These are phyloP conservation scores for Drosophila sordidula DNA, from an alignment of 2,888 invertebrate genomes.

Conservation along the genomic window DNA sequence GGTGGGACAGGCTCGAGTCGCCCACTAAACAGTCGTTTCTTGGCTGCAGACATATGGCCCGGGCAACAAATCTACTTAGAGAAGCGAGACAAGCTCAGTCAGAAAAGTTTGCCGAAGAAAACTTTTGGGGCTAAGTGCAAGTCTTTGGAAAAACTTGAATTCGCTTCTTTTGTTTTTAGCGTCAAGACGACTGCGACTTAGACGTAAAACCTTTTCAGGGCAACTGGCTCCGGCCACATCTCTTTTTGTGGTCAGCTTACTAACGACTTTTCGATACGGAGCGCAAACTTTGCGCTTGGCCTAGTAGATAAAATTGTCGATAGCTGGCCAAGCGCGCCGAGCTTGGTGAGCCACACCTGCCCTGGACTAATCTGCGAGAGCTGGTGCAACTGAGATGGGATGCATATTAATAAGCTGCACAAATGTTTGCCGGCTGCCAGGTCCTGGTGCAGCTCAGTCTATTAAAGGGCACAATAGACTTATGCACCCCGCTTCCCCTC, in stretches of 20 bases:
- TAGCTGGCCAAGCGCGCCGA: slow-evolving; percentile 28
- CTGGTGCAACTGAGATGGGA: slow-evolving; percentile 32
- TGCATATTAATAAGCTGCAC: slow-evolving; percentile 76
- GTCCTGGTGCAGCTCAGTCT: slow-evolving; percentile 61
- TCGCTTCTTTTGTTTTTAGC: slow-evolving; percentile 19
- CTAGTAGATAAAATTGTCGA: slow-evolving; percentile 70
- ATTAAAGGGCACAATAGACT: slow-evolving; percentile 70
- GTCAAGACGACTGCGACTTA: slow-evolving; percentile 45
- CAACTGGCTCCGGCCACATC: slow-evolving; percentile 38
- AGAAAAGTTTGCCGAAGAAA: slow-evolving; percentile 57
- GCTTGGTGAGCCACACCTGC: slow-evolving; percentile 26
- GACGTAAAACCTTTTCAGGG: slow-evolving; percentile 40
- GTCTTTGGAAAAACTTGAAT: slow-evolving; percentile 63
- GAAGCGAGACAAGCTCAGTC: slow-evolving; percentile 47
- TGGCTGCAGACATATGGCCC: slow-evolving; percentile 54
- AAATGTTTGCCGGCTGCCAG: slow-evolving; percentile 68
- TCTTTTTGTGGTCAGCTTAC: slow-evolving; percentile 74
- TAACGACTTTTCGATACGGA: slow-evolving; percentile 75
- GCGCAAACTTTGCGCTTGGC: slow-evolving; percentile 62
- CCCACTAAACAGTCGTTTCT: slow-evolving; percentile 16
- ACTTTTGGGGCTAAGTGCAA: slow-evolving; percentile 70
- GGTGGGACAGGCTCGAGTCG: not conserved
- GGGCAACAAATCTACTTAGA: slow-evolving; percentile 67
- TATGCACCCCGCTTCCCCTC: not conserved
- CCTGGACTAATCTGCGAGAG: slow-evolving; percentile 44